Percentiles rank a stretch among this genome's conserved stretches.
phyloP scores from a whole-genome alignment of 2,113 vertebrate genomes.

The Tautogolabrus adspersus region DNA sequence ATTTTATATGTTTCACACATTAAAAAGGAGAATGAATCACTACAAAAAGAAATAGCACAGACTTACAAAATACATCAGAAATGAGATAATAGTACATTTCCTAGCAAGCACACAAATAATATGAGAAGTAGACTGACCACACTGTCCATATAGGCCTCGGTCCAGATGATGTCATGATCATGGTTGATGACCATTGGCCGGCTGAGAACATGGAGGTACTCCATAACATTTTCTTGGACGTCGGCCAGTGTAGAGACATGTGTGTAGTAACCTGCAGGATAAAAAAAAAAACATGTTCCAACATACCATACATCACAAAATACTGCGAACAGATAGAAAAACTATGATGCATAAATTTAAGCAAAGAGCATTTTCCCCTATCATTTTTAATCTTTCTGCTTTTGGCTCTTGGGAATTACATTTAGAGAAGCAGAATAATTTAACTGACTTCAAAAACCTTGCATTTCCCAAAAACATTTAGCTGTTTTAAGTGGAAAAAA shows the following conservation, averaged over 20 bases:
- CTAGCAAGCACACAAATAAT: background rate
- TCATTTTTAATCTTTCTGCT: conserved; percentile 36
- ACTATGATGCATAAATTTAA: background rate
- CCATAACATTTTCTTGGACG: conserved; percentile 97
- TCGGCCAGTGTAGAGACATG: conserved; percentile 95
- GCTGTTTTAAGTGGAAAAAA: conserved; percentile 27
- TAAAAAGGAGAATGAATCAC: no score
- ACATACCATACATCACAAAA: conserved; percentile 7
- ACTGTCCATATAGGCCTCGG: conserved; percentile 96
- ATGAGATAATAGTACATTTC: background rate
- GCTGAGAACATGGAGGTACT: conserved; percentile 96
- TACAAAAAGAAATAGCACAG: no score
- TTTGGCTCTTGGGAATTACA: conserved; percentile 20
- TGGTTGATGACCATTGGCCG: conserved; percentile 98
- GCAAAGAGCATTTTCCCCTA: conserved; percentile 8
- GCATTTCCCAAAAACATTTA: conserved; percentile 30
- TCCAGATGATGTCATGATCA: conserved; percentile 97
- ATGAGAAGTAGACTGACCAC: conserved; percentile 84
- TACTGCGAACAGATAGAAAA: conserved; percentile 10
- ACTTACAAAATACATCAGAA: no score
- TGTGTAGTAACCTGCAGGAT: conserved; percentile 92
- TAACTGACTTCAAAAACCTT: conserved; percentile 48
- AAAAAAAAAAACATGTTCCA: conserved; percentile 9
- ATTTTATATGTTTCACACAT: no score
- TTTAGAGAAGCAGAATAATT: conserved; percentile 40